Conservation (phyloP, 2,113 vertebrate species). For the Elephas maximus region DNA sequence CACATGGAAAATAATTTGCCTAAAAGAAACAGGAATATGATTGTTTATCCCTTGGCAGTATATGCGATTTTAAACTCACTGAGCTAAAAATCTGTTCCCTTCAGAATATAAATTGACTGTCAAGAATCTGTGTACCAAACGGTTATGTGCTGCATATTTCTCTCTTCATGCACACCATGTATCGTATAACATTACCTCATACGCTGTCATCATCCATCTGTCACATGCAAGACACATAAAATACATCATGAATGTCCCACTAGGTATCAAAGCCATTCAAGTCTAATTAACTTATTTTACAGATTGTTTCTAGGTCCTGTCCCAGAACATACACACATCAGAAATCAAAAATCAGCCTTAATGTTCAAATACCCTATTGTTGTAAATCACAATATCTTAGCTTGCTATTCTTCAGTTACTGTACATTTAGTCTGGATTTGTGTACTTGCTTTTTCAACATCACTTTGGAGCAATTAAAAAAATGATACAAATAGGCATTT, state of each 20-base stretch:
- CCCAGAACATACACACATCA: slow-evolving; percentile 69
- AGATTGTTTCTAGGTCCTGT: slow-evolving; percentile 80
- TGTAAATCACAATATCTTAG: slow-evolving; percentile 35
- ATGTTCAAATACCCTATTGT: slow-evolving; percentile 43
- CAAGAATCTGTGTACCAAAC: slow-evolving; percentile 74
- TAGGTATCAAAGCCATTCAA: slow-evolving; percentile 78
- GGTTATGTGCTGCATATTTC: slow-evolving; percentile 82
- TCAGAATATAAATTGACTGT: slow-evolving; percentile 71
- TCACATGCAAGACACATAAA: slow-evolving; percentile 83
- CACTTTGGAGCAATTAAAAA: slow-evolving; percentile 32
- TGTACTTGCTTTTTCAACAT: slow-evolving; percentile 42
- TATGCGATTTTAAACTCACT: slow-evolving; percentile 49
- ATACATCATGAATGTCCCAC: slow-evolving; percentile 80
- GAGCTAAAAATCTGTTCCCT: slow-evolving; percentile 70
- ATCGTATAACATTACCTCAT: slow-evolving; percentile 87
- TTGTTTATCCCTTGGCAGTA: slow-evolving; percentile 64
- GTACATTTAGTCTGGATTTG: slow-evolving; percentile 33
- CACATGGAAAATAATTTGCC: slow-evolving; percentile 51
- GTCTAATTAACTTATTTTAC: slow-evolving; percentile 81
- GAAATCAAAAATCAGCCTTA: slow-evolving; percentile 56
- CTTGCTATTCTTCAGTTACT: slow-evolving; percentile 56
- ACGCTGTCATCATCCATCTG: slow-evolving; percentile 81
- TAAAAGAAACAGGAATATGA: slow-evolving; percentile 9
- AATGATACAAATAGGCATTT: not conserved
- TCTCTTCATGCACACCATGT: slow-evolving; percentile 81